Percentiles rank a stretch among this genome's conserved stretches.
phyloP scores from a whole-genome alignment of 2,888 invertebrate species.

The Nymphalis urticae region DNA sequence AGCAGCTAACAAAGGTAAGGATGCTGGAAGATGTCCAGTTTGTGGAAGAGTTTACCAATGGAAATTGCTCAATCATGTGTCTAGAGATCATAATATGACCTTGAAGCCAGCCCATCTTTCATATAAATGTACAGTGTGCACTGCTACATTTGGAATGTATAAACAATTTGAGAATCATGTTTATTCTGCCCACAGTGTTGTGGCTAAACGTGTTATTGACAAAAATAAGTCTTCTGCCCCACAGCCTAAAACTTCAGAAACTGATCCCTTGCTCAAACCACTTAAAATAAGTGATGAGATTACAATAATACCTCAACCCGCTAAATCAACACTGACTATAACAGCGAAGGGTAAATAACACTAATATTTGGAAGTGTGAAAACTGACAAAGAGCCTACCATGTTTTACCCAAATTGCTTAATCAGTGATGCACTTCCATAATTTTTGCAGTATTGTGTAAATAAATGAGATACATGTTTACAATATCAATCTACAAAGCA shows the following conservation, averaged over 20 bases:
- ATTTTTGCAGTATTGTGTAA: constrained; percentile 74
- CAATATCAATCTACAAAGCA: constrained; percentile 56
- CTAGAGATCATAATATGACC: constrained; percentile 95
- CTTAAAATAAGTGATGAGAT: constrained; percentile 95
- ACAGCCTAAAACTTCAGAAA: constrained; percentile 55
- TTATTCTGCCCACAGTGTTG: constrained; percentile 95
- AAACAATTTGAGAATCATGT: constrained; percentile 97
- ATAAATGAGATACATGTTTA: constrained; percentile 66
- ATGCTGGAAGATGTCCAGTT: constrained; percentile 96
- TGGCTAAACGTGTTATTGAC: constrained; percentile 92
- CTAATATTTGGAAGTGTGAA: constrained; percentile 50
- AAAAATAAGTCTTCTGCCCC: constrained; percentile 81
- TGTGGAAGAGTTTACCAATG: constrained; percentile 92
- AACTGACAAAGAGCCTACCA: constrained; percentile 45
- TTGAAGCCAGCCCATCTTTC: constrained; percentile 96
- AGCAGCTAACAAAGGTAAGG: constrained; percentile 96
- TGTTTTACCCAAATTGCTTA: constrained; percentile 49
- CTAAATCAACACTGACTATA: constrained; percentile 76
- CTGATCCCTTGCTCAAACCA: constrained; percentile 88
- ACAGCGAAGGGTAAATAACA: constrained; percentile 77
- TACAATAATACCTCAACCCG: constrained; percentile 94
- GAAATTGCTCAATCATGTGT: constrained; percentile 96
- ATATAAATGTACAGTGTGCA: constrained; percentile 97
- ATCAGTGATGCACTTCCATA: constrained; percentile 58
- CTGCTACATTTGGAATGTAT: constrained; percentile 97